These are phyloP conservation scores for Radopholus similis DNA, from an alignment of 1,140 invertebrate species.

Conservation along the genomic window DNA sequence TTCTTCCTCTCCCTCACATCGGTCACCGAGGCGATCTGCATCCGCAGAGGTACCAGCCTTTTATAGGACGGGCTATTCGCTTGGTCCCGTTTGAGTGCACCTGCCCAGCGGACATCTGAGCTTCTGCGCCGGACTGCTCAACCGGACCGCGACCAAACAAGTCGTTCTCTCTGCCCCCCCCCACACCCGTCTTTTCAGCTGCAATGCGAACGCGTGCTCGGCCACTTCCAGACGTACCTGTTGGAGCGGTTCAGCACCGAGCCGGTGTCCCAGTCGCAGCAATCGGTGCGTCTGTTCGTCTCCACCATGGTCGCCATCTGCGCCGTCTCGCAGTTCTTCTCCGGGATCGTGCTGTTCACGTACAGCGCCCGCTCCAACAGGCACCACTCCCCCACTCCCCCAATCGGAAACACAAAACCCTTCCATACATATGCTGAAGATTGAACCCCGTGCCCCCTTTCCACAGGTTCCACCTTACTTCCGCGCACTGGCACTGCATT, in stretches of 20 bases:
- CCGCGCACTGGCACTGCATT: conserved; percentile 32
- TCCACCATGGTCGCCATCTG: conserved; percentile 23
- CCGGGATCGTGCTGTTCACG: conserved; percentile 29
- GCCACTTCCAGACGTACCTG: conserved; percentile 10
- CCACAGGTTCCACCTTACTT: conserved; percentile 28
- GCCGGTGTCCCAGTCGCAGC: neutral
- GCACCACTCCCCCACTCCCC: neutral
- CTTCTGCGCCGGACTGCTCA: conserved; percentile 41
- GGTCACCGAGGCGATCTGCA: conserved; percentile 36
- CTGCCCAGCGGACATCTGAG: conserved; percentile 27
- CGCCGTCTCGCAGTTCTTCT: conserved; percentile 32
- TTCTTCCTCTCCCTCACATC: conserved; percentile 35
- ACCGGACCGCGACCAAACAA: conserved; percentile 29
- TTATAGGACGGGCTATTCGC: neutral
- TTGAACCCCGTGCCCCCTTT: conserved; percentile 27
- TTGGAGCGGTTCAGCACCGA: neutral
- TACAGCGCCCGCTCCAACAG: conserved; percentile 34
- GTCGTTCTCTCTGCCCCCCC: neutral
- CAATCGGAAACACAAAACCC: neutral
- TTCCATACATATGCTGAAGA: too few species aligned
- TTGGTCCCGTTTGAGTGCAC: conserved; percentile 14
- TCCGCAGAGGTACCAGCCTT: conserved; percentile 26
- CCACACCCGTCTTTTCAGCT: neutral
- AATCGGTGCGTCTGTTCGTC: conserved; percentile 7
- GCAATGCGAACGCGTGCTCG: conserved; percentile 15